Conservation (phyloP, 23 tunicate genomes). For the Botrylloides violaceus region DNA sequence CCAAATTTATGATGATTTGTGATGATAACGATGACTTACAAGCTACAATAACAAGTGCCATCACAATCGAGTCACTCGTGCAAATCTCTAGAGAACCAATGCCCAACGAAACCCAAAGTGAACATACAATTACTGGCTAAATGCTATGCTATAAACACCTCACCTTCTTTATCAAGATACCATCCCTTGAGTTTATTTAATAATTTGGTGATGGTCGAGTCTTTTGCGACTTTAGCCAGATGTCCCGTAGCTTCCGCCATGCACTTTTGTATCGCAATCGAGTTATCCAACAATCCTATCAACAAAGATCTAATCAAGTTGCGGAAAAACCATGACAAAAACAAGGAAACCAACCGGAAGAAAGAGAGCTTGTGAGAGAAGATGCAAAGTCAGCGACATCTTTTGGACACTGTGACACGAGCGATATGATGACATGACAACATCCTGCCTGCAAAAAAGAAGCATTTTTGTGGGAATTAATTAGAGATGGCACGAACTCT, state of each 20-base stretch:
- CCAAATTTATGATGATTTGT: too few relatives aligned
- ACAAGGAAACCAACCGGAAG: slow-evolving; percentile 5
- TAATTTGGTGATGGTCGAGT: slow-evolving; percentile 42
- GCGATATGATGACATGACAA: slow-evolving; percentile 37
- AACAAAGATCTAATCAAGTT: too few relatives aligned
- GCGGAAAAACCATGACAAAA: too few relatives aligned
- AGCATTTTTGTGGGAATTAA: too few relatives aligned
- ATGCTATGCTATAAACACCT: too few relatives aligned
- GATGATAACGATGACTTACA: too few relatives aligned
- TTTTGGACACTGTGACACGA: slow-evolving; percentile 41
- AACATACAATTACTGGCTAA: too few relatives aligned
- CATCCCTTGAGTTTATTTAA: slow-evolving; percentile 54
- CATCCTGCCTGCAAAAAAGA: slow-evolving; percentile 60
- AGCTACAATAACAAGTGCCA: too few relatives aligned
- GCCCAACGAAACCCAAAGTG: too few relatives aligned
- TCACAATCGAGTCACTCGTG: too few relatives aligned
- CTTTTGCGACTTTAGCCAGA: slow-evolving; percentile 48
- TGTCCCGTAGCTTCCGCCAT: slow-evolving; percentile 48
- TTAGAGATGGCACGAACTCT: too few relatives aligned
- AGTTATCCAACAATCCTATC: slow-evolving; percentile 59
- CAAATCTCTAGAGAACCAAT: too few relatives aligned
- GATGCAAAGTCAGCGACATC: slow-evolving; percentile 42
- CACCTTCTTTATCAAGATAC: slow-evolving; percentile 84
- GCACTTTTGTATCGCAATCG: slow-evolving; percentile 53
- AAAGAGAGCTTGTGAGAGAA: slow-evolving; percentile 43